These are phyloP conservation scores for Selene dorsalis DNA, from an alignment of 2,797 vertebrate genomes.

Conservation along the genomic window DNA sequence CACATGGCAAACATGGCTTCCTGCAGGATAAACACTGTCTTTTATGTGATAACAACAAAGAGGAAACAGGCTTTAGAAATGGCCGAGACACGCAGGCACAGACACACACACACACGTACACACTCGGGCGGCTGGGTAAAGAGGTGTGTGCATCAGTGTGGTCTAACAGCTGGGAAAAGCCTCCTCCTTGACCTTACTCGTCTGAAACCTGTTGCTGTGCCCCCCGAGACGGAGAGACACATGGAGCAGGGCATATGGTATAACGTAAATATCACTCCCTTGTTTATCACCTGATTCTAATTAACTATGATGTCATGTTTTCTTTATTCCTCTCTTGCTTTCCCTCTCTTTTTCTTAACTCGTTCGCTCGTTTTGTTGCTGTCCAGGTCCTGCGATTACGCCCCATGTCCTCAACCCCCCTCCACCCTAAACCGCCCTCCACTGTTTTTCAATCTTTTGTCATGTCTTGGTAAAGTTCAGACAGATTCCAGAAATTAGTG, in stretches of 20 bases:
- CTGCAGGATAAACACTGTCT: slow-evolving; percentile 71
- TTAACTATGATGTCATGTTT: slow-evolving; percentile 85
- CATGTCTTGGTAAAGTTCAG: slow-evolving; percentile 56
- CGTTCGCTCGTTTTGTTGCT: slow-evolving; percentile 31
- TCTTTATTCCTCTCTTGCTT: slow-evolving; percentile 66
- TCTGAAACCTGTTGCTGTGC: slow-evolving; percentile 78
- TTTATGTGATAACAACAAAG: slow-evolving; percentile 77
- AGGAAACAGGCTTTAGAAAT: slow-evolving; percentile 65
- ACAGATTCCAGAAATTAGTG: slow-evolving; percentile 67
- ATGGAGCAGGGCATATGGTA: slow-evolving; percentile 79
- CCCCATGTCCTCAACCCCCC: background rate
- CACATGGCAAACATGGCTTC: slow-evolving; percentile 73
- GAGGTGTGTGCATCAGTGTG: slow-evolving; percentile 72
- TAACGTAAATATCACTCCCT: slow-evolving; percentile 83
- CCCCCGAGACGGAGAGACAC: slow-evolving; percentile 76
- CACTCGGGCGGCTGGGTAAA: slow-evolving; percentile 13
- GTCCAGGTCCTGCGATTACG: slow-evolving; percentile 38
- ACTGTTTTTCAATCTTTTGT: slow-evolving; percentile 39
- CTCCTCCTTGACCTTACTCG: slow-evolving; percentile 81
- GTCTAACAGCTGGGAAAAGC: slow-evolving; percentile 80
- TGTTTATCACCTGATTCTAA: slow-evolving; percentile 87
- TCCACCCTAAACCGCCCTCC: background rate
- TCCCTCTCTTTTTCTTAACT: slow-evolving; percentile 55
- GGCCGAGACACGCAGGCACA: slow-evolving; percentile 1
- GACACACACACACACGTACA: background rate